Conservation (phyloP, 2,113 vertebrate species). For the Leptobrachium ailaonicum region DNA sequence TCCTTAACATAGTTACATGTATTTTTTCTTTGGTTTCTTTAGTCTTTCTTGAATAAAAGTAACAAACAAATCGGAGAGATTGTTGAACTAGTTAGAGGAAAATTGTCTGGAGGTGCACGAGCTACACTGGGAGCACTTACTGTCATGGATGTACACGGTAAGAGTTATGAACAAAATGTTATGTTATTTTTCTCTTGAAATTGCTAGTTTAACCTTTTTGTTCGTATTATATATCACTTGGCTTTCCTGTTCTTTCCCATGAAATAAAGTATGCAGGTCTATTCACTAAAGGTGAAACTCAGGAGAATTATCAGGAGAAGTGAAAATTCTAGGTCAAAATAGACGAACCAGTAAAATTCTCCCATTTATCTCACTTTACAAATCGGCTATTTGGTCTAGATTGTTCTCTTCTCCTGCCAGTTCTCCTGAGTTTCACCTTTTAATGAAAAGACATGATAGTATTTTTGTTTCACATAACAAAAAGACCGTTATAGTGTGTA, state of each 20-base stretch:
- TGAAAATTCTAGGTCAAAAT: too few relatives aligned
- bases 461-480: too few relatives aligned
- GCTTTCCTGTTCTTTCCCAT: neutral
- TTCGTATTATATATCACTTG: neutral
- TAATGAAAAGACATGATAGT: too few relatives aligned
- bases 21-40: constrained; percentile 28
- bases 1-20: neutral
- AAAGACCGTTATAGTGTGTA: too few relatives aligned
- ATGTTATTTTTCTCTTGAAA: neutral
- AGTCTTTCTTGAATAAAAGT: constrained; percentile 83
- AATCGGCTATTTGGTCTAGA: too few relatives aligned
- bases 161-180: constrained; percentile 29
- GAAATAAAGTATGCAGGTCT: neutral
- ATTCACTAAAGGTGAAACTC: too few relatives aligned
- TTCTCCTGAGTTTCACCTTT: too few relatives aligned
- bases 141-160: constrained; percentile 92
- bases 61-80: constrained; percentile 84
- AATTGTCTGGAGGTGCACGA: constrained; percentile 80
- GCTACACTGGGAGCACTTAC: constrained; percentile 86
- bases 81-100: constrained; percentile 85
- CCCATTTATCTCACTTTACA: too few relatives aligned
- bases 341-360: too few relatives aligned
- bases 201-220: neutral
- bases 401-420: too few relatives aligned
- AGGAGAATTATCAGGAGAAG: too few relatives aligned